These are phyloP conservation scores for Lissonota sp. DNA, from an alignment of 2,888 invertebrate species.

Conservation along the genomic window DNA sequence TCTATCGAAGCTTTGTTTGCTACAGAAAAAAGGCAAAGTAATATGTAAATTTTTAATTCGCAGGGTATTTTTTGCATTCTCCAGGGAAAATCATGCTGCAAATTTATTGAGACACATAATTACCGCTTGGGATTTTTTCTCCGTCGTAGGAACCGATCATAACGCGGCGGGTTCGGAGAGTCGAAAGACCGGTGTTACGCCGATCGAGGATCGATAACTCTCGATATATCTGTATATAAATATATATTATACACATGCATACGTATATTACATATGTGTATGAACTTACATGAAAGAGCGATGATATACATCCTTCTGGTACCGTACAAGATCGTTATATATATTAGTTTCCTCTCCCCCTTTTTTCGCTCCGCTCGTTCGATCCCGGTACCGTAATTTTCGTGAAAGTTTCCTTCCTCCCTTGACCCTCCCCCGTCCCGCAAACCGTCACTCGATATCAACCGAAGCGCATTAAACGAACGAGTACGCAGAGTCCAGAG, in stretches of 20 bases:
- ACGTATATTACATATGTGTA: conserved; percentile 12
- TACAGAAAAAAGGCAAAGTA: too few relatives aligned
- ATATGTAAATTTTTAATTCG: too few relatives aligned
- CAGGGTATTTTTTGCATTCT: too few relatives aligned
- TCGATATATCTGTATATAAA: conserved; percentile 10
- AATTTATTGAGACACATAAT: conserved; percentile 9
- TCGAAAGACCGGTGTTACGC: conserved; percentile 52
- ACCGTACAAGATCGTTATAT: conserved; percentile 47
- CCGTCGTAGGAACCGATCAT: conserved; percentile 39
- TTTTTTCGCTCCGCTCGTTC: conserved; percentile 40
- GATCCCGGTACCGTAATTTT: conserved; percentile 62
- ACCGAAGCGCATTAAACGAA: conserved; percentile 49
- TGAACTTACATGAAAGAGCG: conserved; percentile 8
- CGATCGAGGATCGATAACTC: conserved; percentile 46
- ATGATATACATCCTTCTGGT: conserved; percentile 31
- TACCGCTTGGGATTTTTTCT: conserved; percentile 23
- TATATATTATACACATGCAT: neutral
- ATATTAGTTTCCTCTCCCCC: conserved; percentile 2
- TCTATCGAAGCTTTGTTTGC: too few relatives aligned
- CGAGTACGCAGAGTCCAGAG: conserved; percentile 46
- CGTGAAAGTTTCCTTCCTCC: conserved; percentile 65
- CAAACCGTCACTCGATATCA: conserved; percentile 41
- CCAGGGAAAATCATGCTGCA: neutral
- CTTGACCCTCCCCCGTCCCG: neutral
- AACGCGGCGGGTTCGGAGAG: conserved; percentile 28